Conservation (phyloP, 30 jellyfish, hydroid and myxozoan genomes). For the Aurelia aurita region DNA sequence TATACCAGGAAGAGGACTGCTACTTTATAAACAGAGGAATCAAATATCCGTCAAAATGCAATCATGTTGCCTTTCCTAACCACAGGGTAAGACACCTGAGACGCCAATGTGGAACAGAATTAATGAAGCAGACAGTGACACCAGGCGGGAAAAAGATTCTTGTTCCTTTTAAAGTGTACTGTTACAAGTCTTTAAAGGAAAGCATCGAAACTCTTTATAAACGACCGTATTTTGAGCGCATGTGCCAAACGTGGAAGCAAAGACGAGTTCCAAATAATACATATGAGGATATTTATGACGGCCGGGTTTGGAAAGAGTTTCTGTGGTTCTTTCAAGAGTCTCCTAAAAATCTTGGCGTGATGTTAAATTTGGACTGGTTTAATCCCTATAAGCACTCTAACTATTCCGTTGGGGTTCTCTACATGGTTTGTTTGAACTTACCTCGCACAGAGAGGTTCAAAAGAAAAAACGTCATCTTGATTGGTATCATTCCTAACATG, state of each 20-base stretch:
- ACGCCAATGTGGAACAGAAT: too few relatives aligned
- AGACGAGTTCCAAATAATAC: background rate
- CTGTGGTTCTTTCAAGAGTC: background rate
- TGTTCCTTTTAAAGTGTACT: constrained; percentile 16
- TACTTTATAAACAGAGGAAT: background rate
- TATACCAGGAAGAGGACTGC: background rate
- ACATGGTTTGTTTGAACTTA: constrained; percentile 36
- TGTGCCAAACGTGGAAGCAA: constrained; percentile 1
- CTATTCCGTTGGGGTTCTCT: constrained; percentile 20
- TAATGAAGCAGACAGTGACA: background rate
- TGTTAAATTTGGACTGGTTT: constrained; percentile 43
- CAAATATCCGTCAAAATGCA: background rate
- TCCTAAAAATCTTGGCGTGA: constrained; percentile 8
- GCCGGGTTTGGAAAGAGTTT: constrained; percentile 5
- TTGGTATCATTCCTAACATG: constrained; percentile 57
- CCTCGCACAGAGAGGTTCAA: constrained; percentile 35
- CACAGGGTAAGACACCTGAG: too few relatives aligned
- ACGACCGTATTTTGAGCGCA: constrained; percentile 1
- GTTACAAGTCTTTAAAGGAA: constrained; percentile 5
- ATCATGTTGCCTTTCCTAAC: too few relatives aligned
- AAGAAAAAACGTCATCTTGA: constrained; percentile 8
- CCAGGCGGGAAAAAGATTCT: constrained; percentile 4
- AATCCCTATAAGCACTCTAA: constrained; percentile 21
- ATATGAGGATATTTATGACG: constrained; percentile 23
- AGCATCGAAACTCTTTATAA: background rate